A percentile compares a stretch with the other conserved stretches of the same genome.
Conservation (phyloP, 1,140 invertebrate genomes). For the Bombus waltoni region DNA sequence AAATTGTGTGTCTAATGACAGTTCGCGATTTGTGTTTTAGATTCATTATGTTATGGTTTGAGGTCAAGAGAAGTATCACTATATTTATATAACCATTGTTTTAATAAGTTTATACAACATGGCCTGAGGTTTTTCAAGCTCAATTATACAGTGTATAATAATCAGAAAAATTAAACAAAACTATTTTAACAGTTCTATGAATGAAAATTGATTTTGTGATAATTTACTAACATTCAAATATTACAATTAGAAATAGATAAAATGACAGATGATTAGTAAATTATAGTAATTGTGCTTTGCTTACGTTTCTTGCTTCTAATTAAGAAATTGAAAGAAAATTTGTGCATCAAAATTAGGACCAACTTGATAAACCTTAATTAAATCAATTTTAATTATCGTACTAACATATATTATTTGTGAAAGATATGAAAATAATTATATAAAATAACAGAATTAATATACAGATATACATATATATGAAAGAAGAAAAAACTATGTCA, state of each 20-base stretch:
- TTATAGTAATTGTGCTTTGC: slow-evolving; percentile 7
- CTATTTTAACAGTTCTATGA: slow-evolving; percentile 42
- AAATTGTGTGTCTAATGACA: slow-evolving; percentile 39
- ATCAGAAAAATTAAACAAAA: slow-evolving; percentile 41
- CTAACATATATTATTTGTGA: slow-evolving; percentile 52
- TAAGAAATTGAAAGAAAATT: not conserved
- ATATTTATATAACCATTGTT: slow-evolving; percentile 23
- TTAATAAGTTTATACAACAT: slow-evolving; percentile 12
- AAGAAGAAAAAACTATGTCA: slow-evolving; percentile 63
- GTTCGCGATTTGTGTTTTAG: slow-evolving; percentile 44
- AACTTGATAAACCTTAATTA: slow-evolving; percentile 59
- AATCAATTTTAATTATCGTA: slow-evolving; percentile 40
- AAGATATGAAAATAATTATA: slow-evolving; percentile 49
- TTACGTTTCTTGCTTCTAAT: not conserved
- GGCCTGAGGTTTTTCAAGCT: slow-evolving; percentile 21
- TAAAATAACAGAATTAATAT: slow-evolving; percentile 63
- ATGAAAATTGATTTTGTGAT: slow-evolving; percentile 13
- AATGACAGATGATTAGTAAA: slow-evolving; percentile 8
- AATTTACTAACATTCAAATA: slow-evolving; percentile 30
- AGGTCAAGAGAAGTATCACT: not conserved
- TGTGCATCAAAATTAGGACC: slow-evolving; percentile 47
- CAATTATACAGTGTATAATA: slow-evolving; percentile 38
- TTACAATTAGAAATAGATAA: slow-evolving; percentile 15
- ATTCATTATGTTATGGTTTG: slow-evolving; percentile 14
- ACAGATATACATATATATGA: slow-evolving; percentile 49